Evolutionary conservation across 2,797 vertebrate genomes (phyloP), one percentile per base, ranked within the genome.

Genomic region (Aplochiton taeniatus): DNA sequence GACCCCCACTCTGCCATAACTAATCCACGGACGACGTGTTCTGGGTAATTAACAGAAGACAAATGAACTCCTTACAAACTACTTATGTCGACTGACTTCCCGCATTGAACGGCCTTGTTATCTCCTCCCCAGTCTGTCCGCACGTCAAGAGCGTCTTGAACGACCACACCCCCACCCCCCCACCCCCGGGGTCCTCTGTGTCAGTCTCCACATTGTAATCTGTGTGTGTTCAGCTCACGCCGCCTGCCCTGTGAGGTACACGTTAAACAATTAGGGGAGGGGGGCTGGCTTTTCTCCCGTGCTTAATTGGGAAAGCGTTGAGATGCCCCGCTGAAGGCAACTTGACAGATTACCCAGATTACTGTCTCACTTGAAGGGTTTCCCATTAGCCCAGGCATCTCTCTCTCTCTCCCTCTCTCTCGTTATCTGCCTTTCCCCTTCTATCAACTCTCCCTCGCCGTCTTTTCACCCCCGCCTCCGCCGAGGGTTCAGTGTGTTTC

Each of bases 241-340:
- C 56, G 58, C 73, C 62, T n/a, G 19, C 65, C 65, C 11, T 20
- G 65, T 56, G 49, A 45, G 69, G 77, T 78, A 74, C 72, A 79
- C 82, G 78, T 81, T 80, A 81, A 78, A 85, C 77, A 85, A 85
- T 88, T 86, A 85, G 66, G 52, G 62, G 53, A 68, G 69, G 48
- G 73, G 68, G 48, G 73, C 68, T 65, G 80, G 68, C 75, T 85
- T 20, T 75, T 61, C 75, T 59, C 74, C 67, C 46, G 10, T 12
- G 64, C 73, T 82, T 87, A 88, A 89, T 89, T 89, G 74, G 78
- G 78, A 83, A 85, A 85, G 80, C 65, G 70, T 84, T 81, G 84
- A 73, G 81, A 67, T 69, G 63, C 60, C 48, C 60, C 6, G 68
- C 79, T 78, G 70, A 82, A 72, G 79, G 64, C 68, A 54, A 69